Conservation (phyloP, 2,888 invertebrate genomes). For the Buathra laborator region DNA sequence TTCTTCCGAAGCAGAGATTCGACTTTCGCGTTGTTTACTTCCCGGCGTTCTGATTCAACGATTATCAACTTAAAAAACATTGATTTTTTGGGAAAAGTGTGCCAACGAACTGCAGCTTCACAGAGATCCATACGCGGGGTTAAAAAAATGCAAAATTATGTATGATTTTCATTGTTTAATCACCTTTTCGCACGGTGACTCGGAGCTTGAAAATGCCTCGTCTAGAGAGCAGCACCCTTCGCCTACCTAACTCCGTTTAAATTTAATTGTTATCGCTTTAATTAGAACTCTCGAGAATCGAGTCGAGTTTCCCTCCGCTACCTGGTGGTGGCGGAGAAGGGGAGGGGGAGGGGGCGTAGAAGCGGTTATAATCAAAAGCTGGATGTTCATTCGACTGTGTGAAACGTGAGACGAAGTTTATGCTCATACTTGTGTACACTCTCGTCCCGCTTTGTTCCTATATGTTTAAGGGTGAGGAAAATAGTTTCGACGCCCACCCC, state of each 20-base stretch:
- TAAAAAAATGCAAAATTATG: neutral
- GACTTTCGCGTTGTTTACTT: no score
- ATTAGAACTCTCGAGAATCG: conserved; percentile 49
- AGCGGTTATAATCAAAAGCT: conserved; percentile 50
- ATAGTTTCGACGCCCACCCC: conserved; percentile 30
- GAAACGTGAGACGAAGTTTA: conserved; percentile 37
- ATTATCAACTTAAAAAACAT: no score
- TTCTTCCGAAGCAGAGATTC: no score
- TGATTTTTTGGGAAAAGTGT: no score
- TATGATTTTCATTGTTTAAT: neutral
- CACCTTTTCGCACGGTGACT: neutral
- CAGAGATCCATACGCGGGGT: no score
- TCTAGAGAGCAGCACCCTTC: neutral
- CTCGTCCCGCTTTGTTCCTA: neutral
- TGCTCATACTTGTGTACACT: conserved; percentile 35
- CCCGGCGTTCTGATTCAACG: no score
- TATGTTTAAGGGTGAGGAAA: conserved; percentile 21
- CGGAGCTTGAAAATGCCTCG: neutral
- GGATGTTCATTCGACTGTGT: conserved; percentile 52
- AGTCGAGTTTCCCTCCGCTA: conserved; percentile 14
- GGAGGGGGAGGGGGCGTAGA: no score
- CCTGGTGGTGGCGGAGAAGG: neutral
- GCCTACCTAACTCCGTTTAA: neutral
- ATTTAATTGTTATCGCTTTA: conserved; percentile 58
- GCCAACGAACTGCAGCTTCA: no score